A percentile compares a stretch with the other conserved stretches of the same genome.
Conservation (phyloP, 2,113 vertebrate genomes). For the Jacana jacana region DNA sequence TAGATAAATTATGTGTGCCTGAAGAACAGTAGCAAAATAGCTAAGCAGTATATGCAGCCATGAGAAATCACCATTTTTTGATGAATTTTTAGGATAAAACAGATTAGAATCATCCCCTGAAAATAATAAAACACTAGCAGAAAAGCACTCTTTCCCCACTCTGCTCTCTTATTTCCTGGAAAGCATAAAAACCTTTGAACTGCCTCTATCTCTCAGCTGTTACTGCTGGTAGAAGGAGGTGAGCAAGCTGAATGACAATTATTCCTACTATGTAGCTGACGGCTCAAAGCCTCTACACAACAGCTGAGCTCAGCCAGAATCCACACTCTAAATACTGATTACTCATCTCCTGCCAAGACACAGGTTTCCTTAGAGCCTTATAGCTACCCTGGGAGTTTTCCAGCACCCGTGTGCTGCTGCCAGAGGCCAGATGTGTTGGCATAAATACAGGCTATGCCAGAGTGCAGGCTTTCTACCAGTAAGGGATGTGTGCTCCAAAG, state of each 20-base stretch:
- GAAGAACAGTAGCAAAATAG: background rate
- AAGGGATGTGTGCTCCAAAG: background rate
- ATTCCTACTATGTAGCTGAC: conserved; percentile 44
- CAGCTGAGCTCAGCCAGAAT: conserved; percentile 69
- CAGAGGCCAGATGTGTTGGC: background rate
- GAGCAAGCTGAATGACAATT: conserved; percentile 65
- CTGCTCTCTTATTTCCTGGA: background rate
- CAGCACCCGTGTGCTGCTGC: background rate
- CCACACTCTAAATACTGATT: conserved; percentile 21
- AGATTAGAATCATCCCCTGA: background rate
- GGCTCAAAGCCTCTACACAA: conserved; percentile 47
- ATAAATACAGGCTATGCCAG: background rate
- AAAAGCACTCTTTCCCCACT: background rate
- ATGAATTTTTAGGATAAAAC: background rate
- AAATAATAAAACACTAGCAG: background rate
- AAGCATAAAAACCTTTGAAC: background rate
- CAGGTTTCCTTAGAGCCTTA: conserved; percentile 27
- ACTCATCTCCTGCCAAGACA: conserved; percentile 36
- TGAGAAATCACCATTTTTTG: background rate
- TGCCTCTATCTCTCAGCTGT: conserved; percentile 58
- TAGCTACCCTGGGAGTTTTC: background rate
- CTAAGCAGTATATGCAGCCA: background rate
- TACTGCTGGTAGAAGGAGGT: conserved; percentile 41
- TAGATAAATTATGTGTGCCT: background rate
- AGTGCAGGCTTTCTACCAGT: background rate